These are phyloP conservation scores for Molorchus minor DNA, from an alignment of 2,888 invertebrate genomes.

Conservation along the genomic window DNA sequence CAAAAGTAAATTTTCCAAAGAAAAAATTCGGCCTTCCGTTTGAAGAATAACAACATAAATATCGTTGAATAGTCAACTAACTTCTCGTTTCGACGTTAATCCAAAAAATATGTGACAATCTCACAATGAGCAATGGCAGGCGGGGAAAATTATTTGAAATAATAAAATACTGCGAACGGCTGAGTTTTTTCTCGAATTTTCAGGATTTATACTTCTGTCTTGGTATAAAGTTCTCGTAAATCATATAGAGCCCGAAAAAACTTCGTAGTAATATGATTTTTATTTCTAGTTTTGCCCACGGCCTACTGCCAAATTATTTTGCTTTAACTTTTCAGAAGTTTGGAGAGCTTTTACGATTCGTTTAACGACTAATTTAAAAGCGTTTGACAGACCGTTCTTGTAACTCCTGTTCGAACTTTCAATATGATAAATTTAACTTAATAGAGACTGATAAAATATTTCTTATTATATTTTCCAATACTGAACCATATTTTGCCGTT, in stretches of 20 bases:
- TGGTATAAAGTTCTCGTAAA: not conserved
- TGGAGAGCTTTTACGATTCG: not conserved
- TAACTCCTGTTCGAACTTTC: not conserved
- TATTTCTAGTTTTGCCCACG: not conserved
- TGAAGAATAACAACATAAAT: too few species aligned
- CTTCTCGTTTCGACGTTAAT: too few species aligned
- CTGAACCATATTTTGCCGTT: too few species aligned
- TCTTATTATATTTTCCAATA: too few species aligned
- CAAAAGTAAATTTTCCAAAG: too few species aligned
- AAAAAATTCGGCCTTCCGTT: too few species aligned
- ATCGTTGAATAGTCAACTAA: too few species aligned
- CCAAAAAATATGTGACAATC: too few species aligned
- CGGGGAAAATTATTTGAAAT: not conserved
- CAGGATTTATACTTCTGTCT: not conserved
- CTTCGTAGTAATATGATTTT: not conserved
- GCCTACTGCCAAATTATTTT: not conserved
- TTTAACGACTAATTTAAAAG: constrained; percentile 4
- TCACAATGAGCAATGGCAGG: too few species aligned
- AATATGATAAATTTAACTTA: too few species aligned
- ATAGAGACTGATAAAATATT: too few species aligned
- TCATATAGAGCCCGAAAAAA: not conserved
- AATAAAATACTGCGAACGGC: not conserved
- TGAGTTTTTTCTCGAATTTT: not conserved
- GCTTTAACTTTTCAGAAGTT: constrained; percentile 2
- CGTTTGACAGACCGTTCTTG: not conserved